These are phyloP conservation scores for Oreotrochilus melanogaster DNA, from an alignment of 2,113 vertebrate genomes.

Conservation along the genomic window DNA sequence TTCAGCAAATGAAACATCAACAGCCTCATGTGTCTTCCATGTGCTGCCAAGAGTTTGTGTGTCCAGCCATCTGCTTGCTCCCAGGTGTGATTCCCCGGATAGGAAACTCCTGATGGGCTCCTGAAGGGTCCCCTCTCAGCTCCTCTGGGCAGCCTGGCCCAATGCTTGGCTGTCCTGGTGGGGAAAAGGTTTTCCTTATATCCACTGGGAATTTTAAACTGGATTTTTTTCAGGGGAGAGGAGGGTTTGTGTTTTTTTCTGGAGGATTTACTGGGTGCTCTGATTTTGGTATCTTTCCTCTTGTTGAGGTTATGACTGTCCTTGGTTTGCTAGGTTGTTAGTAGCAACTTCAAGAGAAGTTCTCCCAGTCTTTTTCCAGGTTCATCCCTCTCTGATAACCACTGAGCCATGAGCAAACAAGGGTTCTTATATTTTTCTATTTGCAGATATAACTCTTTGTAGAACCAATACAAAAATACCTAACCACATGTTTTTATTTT, in stretches of 20 bases:
- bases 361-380: conserved; percentile 12
- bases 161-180: fast-evolving
- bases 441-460: conserved; percentile 37
- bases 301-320: fast-evolving
- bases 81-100: fast-evolving
- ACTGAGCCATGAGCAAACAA: conserved; percentile 69
- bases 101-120: not conserved
- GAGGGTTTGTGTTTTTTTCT: no score
- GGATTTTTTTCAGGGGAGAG: not conserved
- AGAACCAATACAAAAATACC: conserved; percentile 35
- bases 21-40: not conserved
- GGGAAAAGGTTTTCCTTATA: not conserved
- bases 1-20: not conserved
- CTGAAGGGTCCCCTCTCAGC: fast-evolving
- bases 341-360: not conserved
- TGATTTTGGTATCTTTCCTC: not conserved
- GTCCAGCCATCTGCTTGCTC: no score
- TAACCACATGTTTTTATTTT: conserved; percentile 63
- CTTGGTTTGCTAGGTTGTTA: not conserved
- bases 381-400: conserved; percentile 49
- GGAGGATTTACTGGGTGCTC: not conserved
- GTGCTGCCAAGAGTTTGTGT: not conserved
- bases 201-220: fast-evolving
- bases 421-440: conserved; percentile 66
- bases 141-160: not conserved